Evolutionary conservation across 2,888 invertebrate species (phyloP).

Genomic region (Stenurella melanura): DNA sequence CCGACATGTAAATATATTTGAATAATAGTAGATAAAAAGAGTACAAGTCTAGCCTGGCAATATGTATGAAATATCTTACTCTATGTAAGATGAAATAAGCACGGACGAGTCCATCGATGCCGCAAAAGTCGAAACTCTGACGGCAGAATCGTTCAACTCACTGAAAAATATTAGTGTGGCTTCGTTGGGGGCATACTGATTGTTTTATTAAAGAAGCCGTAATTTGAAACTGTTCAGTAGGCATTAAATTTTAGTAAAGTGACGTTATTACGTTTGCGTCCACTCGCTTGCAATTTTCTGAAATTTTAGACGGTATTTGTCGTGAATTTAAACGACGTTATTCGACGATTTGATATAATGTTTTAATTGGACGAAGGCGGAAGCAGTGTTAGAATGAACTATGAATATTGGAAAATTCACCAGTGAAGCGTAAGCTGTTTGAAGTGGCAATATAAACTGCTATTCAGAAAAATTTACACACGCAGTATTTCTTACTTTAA

Average conservation of each 20-base stretch:
- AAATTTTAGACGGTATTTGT: background rate
- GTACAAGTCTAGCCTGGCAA: background rate
- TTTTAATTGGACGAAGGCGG: slow-evolving; percentile 5
- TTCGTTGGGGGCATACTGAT: slow-evolving; percentile 1
- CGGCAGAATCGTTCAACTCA: slow-evolving; percentile 3
- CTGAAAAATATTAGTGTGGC: background rate
- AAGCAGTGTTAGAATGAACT: background rate
- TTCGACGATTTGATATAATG: slow-evolving; percentile 4
- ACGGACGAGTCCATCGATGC: background rate
- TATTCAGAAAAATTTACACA: background rate
- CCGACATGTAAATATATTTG: no score
- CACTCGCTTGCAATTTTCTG: background rate
- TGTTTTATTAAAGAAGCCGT: background rate
- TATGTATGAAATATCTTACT: slow-evolving; percentile 7
- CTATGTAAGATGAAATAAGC: background rate
- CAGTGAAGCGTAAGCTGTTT: background rate
- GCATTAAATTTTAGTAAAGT: slow-evolving; percentile 6
- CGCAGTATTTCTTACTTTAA: background rate
- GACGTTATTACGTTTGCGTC: slow-evolving; percentile 1
- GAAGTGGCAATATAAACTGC: background rate
- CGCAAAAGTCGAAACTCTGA: slow-evolving; percentile 1
- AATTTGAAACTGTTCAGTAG: background rate
- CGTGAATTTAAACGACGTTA: slow-evolving; percentile 7
- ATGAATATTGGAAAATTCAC: background rate
- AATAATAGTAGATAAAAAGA: background rate